Evolutionary conservation across 2,888 invertebrate species (phyloP).

Genomic region (Hirtodrosophila alboralis): DNA sequence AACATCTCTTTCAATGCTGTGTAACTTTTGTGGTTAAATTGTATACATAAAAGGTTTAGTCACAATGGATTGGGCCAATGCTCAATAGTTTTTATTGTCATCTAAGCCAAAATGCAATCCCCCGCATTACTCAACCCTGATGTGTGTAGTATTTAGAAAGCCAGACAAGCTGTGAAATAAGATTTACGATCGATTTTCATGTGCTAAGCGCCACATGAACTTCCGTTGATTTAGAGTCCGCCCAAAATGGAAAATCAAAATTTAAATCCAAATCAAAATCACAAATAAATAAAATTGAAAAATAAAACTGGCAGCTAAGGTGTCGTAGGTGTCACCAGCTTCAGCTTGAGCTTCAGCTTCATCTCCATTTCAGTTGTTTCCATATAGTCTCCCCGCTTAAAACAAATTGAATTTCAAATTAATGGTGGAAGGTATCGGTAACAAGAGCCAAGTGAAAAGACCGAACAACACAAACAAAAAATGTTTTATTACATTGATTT

Average conservation of each 20-base stretch:
- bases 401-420: slow-evolving; percentile 69
- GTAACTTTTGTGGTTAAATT: slow-evolving; percentile 13
- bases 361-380: not conserved
- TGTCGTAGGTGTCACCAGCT: slow-evolving; percentile 68
- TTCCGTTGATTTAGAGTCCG: slow-evolving; percentile 66
- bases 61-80: slow-evolving; percentile 34
- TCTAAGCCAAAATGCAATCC: slow-evolving; percentile 41
- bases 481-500: slow-evolving; percentile 82
- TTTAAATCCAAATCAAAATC: not conserved
- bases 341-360: slow-evolving; percentile 1
- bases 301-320: slow-evolving; percentile 30
- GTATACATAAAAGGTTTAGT: slow-evolving; percentile 2
- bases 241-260: slow-evolving; percentile 4
- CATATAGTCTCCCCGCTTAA: slow-evolving; percentile 20
- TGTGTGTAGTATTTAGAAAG: slow-evolving; percentile 58
- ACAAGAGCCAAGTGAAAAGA: slow-evolving; percentile 23
- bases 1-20: slow-evolving; percentile 2
- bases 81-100: slow-evolving; percentile 45
- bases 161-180: slow-evolving; percentile 56
- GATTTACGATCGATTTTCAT: slow-evolving; percentile 64
- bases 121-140: slow-evolving; percentile 39
- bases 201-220: slow-evolving; percentile 75
- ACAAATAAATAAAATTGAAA: slow-evolving; percentile 5
- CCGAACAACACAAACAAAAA: slow-evolving; percentile 37
- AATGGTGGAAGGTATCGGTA: slow-evolving; percentile 57